Evolutionary conservation across 2,888 invertebrate species (phyloP), one percentile per base, ranked within the genome.

Genomic region (Ceratothoa steindachneri): DNA sequence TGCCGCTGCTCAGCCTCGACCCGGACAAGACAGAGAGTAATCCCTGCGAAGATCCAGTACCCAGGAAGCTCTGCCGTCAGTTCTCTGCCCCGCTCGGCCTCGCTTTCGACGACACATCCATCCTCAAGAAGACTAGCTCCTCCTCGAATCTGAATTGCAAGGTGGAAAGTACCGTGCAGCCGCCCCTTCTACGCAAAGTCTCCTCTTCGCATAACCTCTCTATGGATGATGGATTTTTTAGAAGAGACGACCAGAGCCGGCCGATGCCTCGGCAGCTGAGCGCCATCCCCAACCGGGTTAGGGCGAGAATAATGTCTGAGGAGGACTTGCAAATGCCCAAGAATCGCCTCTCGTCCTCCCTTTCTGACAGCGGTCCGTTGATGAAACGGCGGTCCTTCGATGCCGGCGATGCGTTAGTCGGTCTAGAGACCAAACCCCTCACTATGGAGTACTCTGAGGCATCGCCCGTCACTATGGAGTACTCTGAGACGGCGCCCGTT

Each of bases 241-340:
- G n/a, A n/a, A 41, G 41, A 9, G 7, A 5, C 41, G 15, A 41
- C 22, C 12, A 22, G 27, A 60, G 24, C 22, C n/a, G 27, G 24
- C 60, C 60, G 12, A 24, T 60, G n/a, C 60, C 60, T 12, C 60
- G 22, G 12, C 60, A 60, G 60, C 24, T 60, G 24, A 60, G 60
- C 24, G 60, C 60, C 27, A 60, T 60, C 2, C n/a, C 22, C 24
- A 24, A 60, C 2, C n/a, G 24, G 27, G 60, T 60, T 24, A 60
- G 60, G 9, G 60, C 60, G 24, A 60, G 60, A 60, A n/a, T 60
- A 22, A 60, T 60, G 60, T 60, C 60, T 12, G 22, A 60, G 12
- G 60, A 60, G 12, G 60, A 60, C 22, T n/a, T 60, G 24, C n/a
- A 24, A 24, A 24, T 3, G 12, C 60, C 60, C 19, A 15, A 60